Percentiles rank a stretch among this genome's conserved stretches.
These are phyloP conservation scores for Scolopax mira DNA, from an alignment of 2,113 vertebrate species.

Conservation along the genomic window DNA sequence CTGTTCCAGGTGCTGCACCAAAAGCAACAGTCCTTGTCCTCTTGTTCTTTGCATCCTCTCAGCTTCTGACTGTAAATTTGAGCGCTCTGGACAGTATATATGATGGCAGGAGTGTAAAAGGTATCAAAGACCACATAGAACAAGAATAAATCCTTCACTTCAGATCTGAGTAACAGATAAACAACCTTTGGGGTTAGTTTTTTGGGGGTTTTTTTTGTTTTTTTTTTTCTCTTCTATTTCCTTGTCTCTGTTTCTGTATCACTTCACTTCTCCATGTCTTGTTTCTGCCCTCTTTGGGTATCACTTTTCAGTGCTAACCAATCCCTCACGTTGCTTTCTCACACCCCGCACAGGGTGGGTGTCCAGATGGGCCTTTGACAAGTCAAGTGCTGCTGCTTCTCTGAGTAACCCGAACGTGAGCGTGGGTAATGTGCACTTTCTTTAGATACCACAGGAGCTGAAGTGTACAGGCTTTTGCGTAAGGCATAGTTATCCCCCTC, in stretches of 20 bases:
- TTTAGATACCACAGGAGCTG: background rate
- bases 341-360: rapidly evolving
- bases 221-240: background rate
- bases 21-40: background rate
- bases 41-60: background rate
- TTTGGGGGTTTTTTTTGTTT: background rate
- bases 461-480: rapidly evolving
- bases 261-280: background rate
- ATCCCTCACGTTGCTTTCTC: background rate
- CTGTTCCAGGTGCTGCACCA: background rate
- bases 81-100: background rate
- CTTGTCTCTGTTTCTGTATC: background rate
- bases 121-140: background rate
- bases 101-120: background rate
- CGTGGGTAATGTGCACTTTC: rapidly evolving
- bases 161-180: background rate
- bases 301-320: background rate
- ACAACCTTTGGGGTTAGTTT: background rate
- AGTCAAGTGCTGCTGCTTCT: background rate
- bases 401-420: background rate
- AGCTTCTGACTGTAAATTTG: background rate
- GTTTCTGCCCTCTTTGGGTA: background rate
- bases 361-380: background rate
- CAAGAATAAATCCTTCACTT: background rate
- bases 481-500: background rate